Conservation (phyloP, 2,888 invertebrate genomes). For the Elysia crispata region DNA sequence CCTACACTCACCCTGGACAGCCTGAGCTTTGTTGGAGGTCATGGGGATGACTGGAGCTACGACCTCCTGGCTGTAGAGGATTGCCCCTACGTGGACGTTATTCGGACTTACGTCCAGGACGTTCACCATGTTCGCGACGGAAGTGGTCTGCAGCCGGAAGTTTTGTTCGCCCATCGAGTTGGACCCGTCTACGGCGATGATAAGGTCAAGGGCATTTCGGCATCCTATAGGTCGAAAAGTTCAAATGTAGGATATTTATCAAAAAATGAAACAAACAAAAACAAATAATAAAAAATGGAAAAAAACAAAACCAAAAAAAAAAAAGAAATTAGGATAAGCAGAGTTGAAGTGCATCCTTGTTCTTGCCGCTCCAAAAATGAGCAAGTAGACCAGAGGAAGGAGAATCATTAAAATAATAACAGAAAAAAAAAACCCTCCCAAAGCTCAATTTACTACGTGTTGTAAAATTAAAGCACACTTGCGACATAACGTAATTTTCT, state of each 20-base stretch:
- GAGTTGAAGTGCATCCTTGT: too few relatives aligned
- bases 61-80: slow-evolving; percentile 29
- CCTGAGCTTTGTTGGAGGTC: slow-evolving; percentile 16
- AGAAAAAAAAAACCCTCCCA: too few relatives aligned
- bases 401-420: too few relatives aligned
- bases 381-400: too few relatives aligned
- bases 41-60: background rate
- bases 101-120: slow-evolving; percentile 15
- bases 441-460: too few relatives aligned
- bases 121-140: slow-evolving; percentile 17
- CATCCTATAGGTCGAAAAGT: slow-evolving; percentile 23
- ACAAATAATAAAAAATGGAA: background rate
- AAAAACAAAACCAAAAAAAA: background rate
- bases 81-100: slow-evolving; percentile 35
- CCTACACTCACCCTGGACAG: slow-evolving; percentile 27
- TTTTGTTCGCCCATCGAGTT: slow-evolving; percentile 43
- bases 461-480: too few relatives aligned
- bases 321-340: background rate
- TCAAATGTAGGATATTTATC: background rate
- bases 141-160: slow-evolving; percentile 10
- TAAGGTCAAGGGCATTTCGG: slow-evolving; percentile 29
- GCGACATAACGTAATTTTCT: too few relatives aligned
- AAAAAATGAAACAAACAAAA: background rate
- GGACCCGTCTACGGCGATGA: slow-evolving; percentile 42
- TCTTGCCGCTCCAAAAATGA: too few relatives aligned